Evolutionary conservation across 2,113 vertebrate species (phyloP), one percentile per base, ranked within the genome.

Genomic region (Tragelaphus imberbis): DNA sequence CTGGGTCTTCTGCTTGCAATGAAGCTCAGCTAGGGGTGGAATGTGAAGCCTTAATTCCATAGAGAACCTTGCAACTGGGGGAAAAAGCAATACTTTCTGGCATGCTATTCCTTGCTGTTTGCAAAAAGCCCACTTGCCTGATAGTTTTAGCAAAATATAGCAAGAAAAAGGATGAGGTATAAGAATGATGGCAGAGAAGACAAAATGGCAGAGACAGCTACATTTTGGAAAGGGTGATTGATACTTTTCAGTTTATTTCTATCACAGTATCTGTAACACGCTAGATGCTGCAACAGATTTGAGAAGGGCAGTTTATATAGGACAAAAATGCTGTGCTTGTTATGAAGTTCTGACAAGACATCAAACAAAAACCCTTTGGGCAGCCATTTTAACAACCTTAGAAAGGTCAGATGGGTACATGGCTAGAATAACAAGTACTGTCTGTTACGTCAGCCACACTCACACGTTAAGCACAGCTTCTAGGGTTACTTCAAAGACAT

Each of bases 41-140:
- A 44, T 86, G 88, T 96, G 85, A 98, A 97, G 95, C 47, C 75
- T 97, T 96, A 65, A 96, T 90, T 98, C 36, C 84, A 95, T 47
- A 95, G 33, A 96, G 92, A 95, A 95, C 61, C 96, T 95, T 90
- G 68, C 55, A 90, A 97, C 65, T 87, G 30, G 84, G 96, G 40
- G 58, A 36, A 84, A 92, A 97, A 95, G 93, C 87, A 91, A 28
- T 82, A 89, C 19, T 95, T 98, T 28, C 51, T 90, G 94, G 91
- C 95, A 95, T 77, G 61, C 56, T 92, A 96, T 14, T 90, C 53
- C 87, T 71, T 81, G 87, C 59, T 88, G 23, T 96, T 96, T 97
- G 81, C 28, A 95, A 88, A 61, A 93, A 61, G 55, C 6, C 25
- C 56, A 95, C 59, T 96, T 95, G 81, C 92, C 88, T 96, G 55